phyloP scores from a whole-genome alignment of 2,797 vertebrate genomes.

The Naso thynnoides region DNA sequence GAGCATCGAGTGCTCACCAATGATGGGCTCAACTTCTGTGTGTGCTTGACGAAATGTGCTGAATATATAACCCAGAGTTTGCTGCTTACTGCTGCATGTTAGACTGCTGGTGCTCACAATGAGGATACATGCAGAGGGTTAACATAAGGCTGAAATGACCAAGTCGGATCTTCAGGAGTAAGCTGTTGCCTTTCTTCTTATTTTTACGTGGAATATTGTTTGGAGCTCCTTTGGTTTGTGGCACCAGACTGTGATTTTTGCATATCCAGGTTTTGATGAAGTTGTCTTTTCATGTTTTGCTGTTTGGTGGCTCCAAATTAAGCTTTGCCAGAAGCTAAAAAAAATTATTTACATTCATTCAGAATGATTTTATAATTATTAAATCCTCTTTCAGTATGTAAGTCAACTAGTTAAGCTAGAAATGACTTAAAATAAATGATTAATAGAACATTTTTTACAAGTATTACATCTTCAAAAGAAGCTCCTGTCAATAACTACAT shows the following conservation, averaged over 20 bases:
- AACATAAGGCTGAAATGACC: constrained; percentile 15
- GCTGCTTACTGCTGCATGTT: constrained; percentile 42
- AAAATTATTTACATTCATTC: constrained; percentile 6
- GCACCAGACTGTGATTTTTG: background rate
- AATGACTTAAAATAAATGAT: background rate
- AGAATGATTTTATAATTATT: too few species aligned
- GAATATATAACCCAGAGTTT: constrained; percentile 36
- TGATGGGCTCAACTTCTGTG: constrained; percentile 13
- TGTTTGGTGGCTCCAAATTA: background rate
- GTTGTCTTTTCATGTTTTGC: constrained; percentile 6
- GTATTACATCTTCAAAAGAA: background rate
- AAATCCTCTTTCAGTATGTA: background rate
- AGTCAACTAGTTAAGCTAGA: background rate
- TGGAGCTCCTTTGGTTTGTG: background rate
- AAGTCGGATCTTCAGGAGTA: constrained; percentile 9
- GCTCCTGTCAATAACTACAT: background rate
- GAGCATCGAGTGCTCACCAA: constrained; percentile 13
- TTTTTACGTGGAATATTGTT: constrained; percentile 7
- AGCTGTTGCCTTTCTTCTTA: constrained; percentile 3
- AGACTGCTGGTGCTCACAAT: constrained; percentile 11
- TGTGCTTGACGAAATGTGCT: constrained; percentile 31
- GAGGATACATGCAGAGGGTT: constrained; percentile 26
- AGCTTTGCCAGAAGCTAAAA: background rate
- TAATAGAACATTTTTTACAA: background rate
- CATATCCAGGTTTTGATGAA: background rate